Evolutionary conservation across 2,888 invertebrate species (phyloP).

Genomic region (Strigamia maritima): DNA sequence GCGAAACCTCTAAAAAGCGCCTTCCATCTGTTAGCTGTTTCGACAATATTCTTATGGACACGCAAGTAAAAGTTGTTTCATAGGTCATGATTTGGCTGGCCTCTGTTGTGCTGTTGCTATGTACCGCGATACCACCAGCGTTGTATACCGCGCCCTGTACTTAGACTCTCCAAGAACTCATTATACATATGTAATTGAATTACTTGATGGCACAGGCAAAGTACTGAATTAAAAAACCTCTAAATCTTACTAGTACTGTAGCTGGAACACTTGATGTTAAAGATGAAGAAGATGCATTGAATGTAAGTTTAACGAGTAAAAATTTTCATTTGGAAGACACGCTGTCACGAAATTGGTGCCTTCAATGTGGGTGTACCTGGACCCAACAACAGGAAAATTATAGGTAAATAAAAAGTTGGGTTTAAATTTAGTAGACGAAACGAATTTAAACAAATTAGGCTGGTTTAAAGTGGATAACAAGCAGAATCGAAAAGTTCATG

Average conservation of each 20-base stretch:
- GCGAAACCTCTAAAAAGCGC: not conserved
- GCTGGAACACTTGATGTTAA: not conserved
- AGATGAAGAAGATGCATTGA: not conserved
- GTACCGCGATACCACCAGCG: not conserved
- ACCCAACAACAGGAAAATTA: not conserved
- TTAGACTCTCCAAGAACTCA: not conserved
- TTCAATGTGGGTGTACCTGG: not conserved
- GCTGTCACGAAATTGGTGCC: not conserved
- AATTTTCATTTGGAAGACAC: not conserved
- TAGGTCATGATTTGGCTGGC: not conserved
- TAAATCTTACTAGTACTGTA: not conserved
- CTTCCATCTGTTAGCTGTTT: not conserved
- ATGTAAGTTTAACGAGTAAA: not conserved
- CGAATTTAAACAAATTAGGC: not conserved
- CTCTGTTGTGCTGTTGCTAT: not conserved
- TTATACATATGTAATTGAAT: not conserved
- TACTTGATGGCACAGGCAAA: not conserved
- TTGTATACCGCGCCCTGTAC: not conserved
- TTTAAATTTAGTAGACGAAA: not conserved
- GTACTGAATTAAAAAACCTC: not conserved
- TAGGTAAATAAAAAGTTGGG: not conserved
- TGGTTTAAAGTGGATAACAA: not conserved
- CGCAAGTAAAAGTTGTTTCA: not conserved
- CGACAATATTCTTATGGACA: not conserved
- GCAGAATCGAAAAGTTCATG: not conserved